Conservation (phyloP, 2,888 invertebrate genomes). For the Disparrhopalites patrizii region DNA sequence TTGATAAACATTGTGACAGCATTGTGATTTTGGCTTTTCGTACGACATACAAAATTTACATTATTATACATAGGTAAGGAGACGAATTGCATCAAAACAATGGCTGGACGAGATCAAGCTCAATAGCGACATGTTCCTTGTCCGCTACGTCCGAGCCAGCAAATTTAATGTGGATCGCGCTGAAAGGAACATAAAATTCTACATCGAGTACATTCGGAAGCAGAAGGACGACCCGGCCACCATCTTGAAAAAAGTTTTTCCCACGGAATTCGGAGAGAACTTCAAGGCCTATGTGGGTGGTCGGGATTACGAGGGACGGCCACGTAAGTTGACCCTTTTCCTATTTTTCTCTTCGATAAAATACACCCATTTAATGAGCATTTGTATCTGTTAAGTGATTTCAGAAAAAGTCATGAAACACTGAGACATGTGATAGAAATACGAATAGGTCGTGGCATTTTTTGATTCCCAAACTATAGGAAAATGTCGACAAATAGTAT, state of each 20-base stretch:
- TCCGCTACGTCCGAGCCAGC: conserved; percentile 13
- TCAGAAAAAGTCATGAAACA: background rate
- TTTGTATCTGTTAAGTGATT: background rate
- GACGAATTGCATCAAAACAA: background rate
- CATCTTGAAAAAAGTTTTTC: conserved; percentile 4
- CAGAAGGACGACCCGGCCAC: background rate
- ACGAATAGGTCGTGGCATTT: too few relatives aligned
- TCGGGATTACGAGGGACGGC: conserved; percentile 16
- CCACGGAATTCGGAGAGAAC: conserved; percentile 11
- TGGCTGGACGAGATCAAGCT: conserved; percentile 16
- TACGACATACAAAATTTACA: too few relatives aligned
- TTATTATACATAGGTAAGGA: too few relatives aligned
- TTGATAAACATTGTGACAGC: too few relatives aligned
- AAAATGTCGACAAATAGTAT: too few relatives aligned
- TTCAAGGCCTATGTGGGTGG: conserved; percentile 22
- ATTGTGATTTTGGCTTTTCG: conserved; percentile 8
- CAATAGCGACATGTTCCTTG: conserved; percentile 10
- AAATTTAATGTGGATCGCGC: conserved; percentile 25
- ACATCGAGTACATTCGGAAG: conserved; percentile 10
- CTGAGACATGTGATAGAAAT: too few relatives aligned
- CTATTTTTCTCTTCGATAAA: background rate
- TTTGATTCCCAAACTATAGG: too few relatives aligned
- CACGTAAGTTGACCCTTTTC: conserved; percentile 12
- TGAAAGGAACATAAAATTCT: conserved; percentile 15
- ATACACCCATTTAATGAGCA: background rate